Evolutionary conservation across 2,797 vertebrate species (phyloP), one percentile per base, ranked within the genome.

Genomic region (Anguilla obscura): DNA sequence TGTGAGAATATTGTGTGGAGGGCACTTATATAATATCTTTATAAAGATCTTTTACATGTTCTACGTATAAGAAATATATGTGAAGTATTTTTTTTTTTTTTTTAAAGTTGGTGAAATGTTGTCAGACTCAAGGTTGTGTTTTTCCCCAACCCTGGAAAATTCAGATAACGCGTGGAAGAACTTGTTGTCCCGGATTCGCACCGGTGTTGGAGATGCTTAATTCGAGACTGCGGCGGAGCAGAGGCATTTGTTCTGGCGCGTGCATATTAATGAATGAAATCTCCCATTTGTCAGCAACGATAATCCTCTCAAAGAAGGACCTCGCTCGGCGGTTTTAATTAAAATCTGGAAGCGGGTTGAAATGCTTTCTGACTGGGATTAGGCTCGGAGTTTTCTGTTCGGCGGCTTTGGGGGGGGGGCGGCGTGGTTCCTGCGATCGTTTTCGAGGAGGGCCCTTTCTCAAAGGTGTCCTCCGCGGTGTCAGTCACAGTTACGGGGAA

Each of bases 291-390:
- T 50, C 45, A 18, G 79, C 16, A 27, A 50, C n/a, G 40, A 48
- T 82, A 82, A 82, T 82, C 79, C 79, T 82, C 79, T 50, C 45
- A 82, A 5, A n/a, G 79, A 82, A 50, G 79, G 45, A 50, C 40
- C 24, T 6, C 12, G 45, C 79, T 50, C 24, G 1, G 21, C 9
- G 6, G 79, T 45, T 82, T 82, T 82, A 82, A 82, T 82, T 82
- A 82, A 82, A 82, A 82, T n/a, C 4, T 1, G 79, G 79, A 50
- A 82, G 79, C 79, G 24, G 79, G 24, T 45, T 82, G 79, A 82
- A 82, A n/a, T 82, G 45, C 79, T 82, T 82, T 82, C 40, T 50
- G 79, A 50, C 79, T 82, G 45, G 79, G 79, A 82, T 82, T 82
- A 82, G 9, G 79, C 79, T 82, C 79, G 9, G 21, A n/a, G 18